Percentiles rank a stretch among this genome's conserved stretches.
phyloP scores from a whole-genome alignment of 2,888 invertebrate species.

The Neoitamus cyanurus region DNA sequence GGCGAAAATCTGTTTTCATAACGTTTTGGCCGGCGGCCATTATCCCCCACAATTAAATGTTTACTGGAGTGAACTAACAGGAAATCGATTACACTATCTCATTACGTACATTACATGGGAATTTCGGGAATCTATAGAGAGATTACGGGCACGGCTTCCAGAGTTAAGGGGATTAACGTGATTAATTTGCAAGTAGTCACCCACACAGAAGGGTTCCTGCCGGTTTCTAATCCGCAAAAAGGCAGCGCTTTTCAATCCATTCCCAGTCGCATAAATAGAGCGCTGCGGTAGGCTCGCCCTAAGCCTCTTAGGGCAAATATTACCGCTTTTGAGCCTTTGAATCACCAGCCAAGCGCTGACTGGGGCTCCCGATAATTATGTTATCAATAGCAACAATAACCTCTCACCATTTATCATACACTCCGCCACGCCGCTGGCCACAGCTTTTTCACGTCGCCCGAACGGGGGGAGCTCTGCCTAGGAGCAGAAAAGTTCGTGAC shows the following conservation, averaged over 20 bases:
- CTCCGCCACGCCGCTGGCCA: neutral
- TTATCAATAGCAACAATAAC: conserved; percentile 20
- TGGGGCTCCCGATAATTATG: conserved; percentile 21
- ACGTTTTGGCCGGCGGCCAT: neutral
- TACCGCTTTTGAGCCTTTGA: neutral
- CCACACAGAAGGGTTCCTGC: neutral
- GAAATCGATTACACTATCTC: conserved; percentile 37
- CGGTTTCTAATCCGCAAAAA: neutral
- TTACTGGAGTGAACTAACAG: conserved; percentile 36
- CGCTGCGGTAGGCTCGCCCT: neutral
- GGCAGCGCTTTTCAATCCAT: neutral
- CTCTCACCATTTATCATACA: conserved; percentile 18
- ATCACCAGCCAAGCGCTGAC: neutral
- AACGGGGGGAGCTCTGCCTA: neutral
- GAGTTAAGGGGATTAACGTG: conserved; percentile 6
- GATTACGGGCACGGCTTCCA: neutral
- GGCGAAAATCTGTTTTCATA: conserved; percentile 9
- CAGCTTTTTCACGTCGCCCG: neutral
- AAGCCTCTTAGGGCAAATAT: neutral
- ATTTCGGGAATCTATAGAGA: neutral
- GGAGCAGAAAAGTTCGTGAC: conserved; percentile 28
- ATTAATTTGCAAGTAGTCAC: conserved; percentile 5
- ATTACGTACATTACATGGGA: conserved; percentile 19
- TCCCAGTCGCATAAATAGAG: neutral
- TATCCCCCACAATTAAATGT: conserved; percentile 35